Conservation (phyloP, 2,113 vertebrate species). For the Spea bombifrons region DNA sequence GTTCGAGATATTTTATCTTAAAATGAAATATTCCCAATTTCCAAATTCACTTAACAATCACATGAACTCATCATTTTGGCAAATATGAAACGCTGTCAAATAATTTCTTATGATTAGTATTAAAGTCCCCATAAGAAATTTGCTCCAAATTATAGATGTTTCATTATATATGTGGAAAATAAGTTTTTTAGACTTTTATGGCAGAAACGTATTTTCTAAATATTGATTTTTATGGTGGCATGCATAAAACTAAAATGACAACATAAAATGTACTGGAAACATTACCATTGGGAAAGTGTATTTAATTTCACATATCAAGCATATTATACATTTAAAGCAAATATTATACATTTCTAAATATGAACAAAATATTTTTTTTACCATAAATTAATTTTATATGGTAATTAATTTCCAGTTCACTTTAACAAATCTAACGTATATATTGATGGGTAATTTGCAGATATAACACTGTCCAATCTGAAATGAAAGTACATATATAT, state of each 20-base stretch:
- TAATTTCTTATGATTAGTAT: constrained; percentile 9
- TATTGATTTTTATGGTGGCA: constrained; percentile 26
- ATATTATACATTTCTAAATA: constrained; percentile 14
- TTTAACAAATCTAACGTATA: not conserved
- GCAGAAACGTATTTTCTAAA: constrained; percentile 27
- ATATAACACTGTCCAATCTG: constrained; percentile 17
- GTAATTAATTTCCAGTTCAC: not conserved
- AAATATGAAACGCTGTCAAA: not conserved
- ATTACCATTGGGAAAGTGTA: not conserved
- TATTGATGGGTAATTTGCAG: not conserved
- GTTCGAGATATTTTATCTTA: no score
- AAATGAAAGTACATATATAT: no score
- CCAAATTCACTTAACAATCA: not conserved
- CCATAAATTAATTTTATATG: constrained; percentile 25
- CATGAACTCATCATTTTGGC: not conserved
- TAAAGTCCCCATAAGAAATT: not conserved
- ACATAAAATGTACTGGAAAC: constrained; percentile 14
- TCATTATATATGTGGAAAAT: constrained; percentile 2
- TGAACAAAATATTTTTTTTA: not conserved
- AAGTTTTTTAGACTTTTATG: constrained; percentile 4
- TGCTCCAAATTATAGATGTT: constrained; percentile 7
- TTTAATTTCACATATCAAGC: not conserved
- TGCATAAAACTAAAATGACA: constrained; percentile 28
- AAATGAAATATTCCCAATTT: constrained; percentile 9
- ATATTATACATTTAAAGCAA: constrained; percentile 21